Percentiles rank a stretch among this genome's conserved stretches.
Conservation (phyloP, 1,140 invertebrate species). For the Bombyx mandarina region DNA sequence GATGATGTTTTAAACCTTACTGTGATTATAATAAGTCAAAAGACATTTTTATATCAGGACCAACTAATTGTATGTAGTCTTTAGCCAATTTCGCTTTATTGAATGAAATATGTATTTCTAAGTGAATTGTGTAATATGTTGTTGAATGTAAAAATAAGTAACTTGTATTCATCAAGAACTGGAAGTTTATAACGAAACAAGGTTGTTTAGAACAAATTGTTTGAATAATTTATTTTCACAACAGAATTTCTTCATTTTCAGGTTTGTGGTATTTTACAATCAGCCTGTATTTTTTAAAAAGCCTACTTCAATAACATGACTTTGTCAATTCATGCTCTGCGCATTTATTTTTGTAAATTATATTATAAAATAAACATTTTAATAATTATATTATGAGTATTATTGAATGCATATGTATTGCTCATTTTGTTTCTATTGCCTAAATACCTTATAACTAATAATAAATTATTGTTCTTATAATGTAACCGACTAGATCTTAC, state of each 20-base stretch:
- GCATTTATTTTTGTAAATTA: too few relatives aligned
- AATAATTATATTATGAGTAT: slow-evolving; percentile 22
- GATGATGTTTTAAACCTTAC: slow-evolving; percentile 7
- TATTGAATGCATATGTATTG: slow-evolving; percentile 20
- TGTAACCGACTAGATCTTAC: slow-evolving; percentile 1
- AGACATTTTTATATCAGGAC: too few relatives aligned
- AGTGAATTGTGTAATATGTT: not conserved
- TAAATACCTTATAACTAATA: slow-evolving; percentile 12
- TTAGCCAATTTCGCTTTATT: not conserved
- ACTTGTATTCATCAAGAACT: not conserved
- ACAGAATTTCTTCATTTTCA: slow-evolving; percentile 19
- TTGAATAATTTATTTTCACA: slow-evolving; percentile 30
- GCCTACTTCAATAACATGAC: too few relatives aligned
- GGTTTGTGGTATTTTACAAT: too few relatives aligned
- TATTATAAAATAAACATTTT: slow-evolving; percentile 19
- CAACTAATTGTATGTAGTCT: too few relatives aligned
- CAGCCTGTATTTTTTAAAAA: too few relatives aligned
- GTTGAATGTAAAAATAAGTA: not conserved
- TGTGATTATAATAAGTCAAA: slow-evolving; percentile 1
- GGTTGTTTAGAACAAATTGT: too few relatives aligned
- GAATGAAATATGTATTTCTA: not conserved
- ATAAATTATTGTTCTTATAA: slow-evolving; percentile 12
- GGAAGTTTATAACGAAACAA: too few relatives aligned
- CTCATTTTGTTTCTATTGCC: slow-evolving; percentile 19
- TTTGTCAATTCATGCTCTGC: too few relatives aligned